phyloP scores from a whole-genome alignment of 2,113 vertebrate species.

The Chloropsis cyanopogon region DNA sequence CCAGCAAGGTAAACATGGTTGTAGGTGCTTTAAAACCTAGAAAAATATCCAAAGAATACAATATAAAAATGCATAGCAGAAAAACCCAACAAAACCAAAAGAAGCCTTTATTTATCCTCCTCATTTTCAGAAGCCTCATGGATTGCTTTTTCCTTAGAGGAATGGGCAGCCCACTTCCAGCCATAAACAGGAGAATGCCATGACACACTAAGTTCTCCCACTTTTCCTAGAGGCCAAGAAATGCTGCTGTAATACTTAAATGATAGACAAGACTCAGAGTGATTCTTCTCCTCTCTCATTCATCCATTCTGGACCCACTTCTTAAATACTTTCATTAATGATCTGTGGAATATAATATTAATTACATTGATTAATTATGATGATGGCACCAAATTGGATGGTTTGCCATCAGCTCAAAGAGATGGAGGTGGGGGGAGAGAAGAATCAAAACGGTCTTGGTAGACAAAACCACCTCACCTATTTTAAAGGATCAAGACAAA shows the following conservation, averaged over 20 bases:
- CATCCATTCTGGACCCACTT: neutral
- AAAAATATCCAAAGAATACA: neutral
- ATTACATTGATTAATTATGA: neutral
- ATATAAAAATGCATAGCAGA: neutral
- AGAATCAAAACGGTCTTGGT: neutral
- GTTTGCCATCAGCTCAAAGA: neutral
- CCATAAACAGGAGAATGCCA: neutral
- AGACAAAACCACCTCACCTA: neutral
- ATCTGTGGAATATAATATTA: neutral
- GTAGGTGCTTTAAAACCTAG: slow-evolving; percentile 84
- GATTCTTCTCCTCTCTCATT: neutral
- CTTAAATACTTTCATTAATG: neutral
- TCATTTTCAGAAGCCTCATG: neutral
- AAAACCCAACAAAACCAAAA: neutral
- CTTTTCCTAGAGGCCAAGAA: neutral
- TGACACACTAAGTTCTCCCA: neutral
- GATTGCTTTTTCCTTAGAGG: neutral
- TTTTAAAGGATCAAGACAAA: neutral
- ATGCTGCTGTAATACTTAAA: neutral
- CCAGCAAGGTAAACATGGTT: slow-evolving; percentile 87
- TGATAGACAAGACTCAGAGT: neutral
- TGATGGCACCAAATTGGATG: neutral
- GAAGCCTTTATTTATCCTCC: neutral
- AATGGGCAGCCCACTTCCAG: neutral
- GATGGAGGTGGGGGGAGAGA: no score